phyloP scores from a whole-genome alignment of 2,888 invertebrate species.

The Steromphala cineraria region DNA sequence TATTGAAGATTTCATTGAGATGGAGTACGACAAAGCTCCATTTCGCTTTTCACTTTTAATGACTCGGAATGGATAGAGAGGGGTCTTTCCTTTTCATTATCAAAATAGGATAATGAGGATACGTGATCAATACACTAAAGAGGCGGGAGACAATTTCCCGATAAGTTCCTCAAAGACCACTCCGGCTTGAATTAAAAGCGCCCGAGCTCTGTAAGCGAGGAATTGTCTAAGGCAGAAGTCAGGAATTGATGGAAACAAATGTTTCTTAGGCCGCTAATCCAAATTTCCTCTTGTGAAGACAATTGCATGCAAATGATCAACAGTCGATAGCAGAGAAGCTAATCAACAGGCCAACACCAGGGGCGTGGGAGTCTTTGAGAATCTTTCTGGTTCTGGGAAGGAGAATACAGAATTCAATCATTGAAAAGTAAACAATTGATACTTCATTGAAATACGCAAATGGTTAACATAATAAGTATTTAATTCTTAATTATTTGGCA shows the following conservation, averaged over 20 bases:
- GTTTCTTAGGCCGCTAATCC: neutral
- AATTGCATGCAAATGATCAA: constrained; percentile 13
- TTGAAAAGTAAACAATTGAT: no score
- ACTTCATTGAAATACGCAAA: no score
- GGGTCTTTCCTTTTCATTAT: constrained; percentile 3
- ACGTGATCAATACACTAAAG: constrained; percentile 3
- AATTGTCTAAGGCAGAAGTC: neutral
- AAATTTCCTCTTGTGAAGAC: constrained; percentile 15
- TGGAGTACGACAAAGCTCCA: neutral
- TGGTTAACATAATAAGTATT: no score
- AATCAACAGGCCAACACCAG: neutral
- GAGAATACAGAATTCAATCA: no score
- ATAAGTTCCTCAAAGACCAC: constrained; percentile 3
- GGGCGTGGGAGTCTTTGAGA: neutral
- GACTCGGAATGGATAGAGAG: neutral
- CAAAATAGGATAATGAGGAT: neutral
- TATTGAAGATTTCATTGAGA: constrained; percentile 21
- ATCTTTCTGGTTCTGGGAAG: neutral
- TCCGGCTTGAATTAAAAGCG: neutral
- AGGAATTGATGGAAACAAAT: constrained; percentile 14
- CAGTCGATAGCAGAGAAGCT: neutral
- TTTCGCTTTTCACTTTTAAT: constrained; percentile 3
- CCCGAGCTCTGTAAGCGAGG: neutral
- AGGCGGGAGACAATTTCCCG: constrained; percentile 12
- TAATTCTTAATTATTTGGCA: no score